Evolutionary conservation across 2,113 vertebrate genomes (phyloP), one percentile per base, ranked within the genome.

Genomic region (Astatotilapia flaviijosephi): DNA sequence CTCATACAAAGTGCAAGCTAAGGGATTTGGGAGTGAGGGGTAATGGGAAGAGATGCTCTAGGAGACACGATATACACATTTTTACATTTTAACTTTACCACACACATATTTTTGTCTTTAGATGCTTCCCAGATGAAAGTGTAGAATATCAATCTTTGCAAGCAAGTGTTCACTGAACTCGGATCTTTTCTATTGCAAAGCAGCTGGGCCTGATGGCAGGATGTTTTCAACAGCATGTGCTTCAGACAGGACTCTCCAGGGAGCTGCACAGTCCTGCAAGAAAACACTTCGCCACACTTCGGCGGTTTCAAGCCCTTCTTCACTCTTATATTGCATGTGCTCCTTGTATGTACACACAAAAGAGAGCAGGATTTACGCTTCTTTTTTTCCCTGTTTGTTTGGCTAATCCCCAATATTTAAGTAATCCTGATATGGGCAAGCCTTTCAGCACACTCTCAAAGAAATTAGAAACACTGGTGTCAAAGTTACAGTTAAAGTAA

Each of bases 151-250:
- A 60, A 9, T 55, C 40, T 68, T 68, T 9, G 55, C 83, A n/a
- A 53, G 62, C 21, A 15, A 51, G 75, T 28, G 62, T 56, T 80
- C 26, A 58, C 23, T 54, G 55, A 33, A 42, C 84, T 86, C 42
- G 7, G 85, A 28, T 73, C 75, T 84, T 11, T 26, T 6, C 10
- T 35, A 42, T 77, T 73, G 86, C n/a, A 49, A 68, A 90, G 85
- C 95, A 96, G 94, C 94, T 96, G 95, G 83, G 37, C 51, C 53
- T 94, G 95, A 96, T 88, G 87, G 93, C 79, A 91, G 88, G 77
- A 90, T 35, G 81, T 87, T 81, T 80, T 77, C 70, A 56, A 86
- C 73, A 92, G 58, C 96, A 96, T 95, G 92, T 96, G 95, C 82
- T 87, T 75, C 83, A 84, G 96, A 96, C 95, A 95, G 93, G 84